phyloP scores from a whole-genome alignment of 1,140 invertebrate species.

The Zelostemma sp. region DNA sequence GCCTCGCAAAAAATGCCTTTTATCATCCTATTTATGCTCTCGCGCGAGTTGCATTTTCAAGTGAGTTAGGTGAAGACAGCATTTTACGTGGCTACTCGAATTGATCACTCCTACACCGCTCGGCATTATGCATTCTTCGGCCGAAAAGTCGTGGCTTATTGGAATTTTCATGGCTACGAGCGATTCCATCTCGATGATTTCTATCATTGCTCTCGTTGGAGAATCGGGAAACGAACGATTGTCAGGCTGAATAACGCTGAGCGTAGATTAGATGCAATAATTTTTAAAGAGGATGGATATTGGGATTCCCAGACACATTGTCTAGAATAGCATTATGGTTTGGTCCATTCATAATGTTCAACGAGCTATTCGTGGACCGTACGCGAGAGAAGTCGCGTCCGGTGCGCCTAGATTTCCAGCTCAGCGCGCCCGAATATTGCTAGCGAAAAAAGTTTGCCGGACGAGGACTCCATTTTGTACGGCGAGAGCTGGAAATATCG shows the following conservation, averaged over 20 bases:
- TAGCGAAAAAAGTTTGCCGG: slow-evolving; percentile 31
- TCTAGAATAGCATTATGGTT: slow-evolving; percentile 46
- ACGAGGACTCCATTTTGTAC: slow-evolving; percentile 27
- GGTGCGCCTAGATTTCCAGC: slow-evolving; percentile 29
- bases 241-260: too few relatives aligned
- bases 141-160: too few relatives aligned
- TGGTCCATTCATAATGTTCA: slow-evolving; percentile 41
- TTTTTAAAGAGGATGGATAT: slow-evolving; percentile 49
- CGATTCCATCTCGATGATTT: too few relatives aligned
- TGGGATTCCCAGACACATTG: slow-evolving; percentile 53
- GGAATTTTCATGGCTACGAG: too few relatives aligned
- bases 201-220: too few relatives aligned
- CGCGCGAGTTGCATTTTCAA: slow-evolving; percentile 39
- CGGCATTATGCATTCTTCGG: too few relatives aligned
- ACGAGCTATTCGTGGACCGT: slow-evolving; percentile 38
- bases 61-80: slow-evolving; percentile 19
- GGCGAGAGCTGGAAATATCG: slow-evolving; percentile 27
- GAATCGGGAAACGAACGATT: too few relatives aligned
- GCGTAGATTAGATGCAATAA: slow-evolving; percentile 36
- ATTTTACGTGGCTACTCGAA: slow-evolving; percentile 10
- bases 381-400: slow-evolving; percentile 23
- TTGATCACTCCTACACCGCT: too few relatives aligned
- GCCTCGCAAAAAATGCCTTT: slow-evolving; percentile 21
- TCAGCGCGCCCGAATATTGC: slow-evolving; percentile 34
- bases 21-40: slow-evolving; percentile 40